phyloP scores from a whole-genome alignment of 2,113 vertebrate genomes.

The Ceuthmochares aereus region DNA sequence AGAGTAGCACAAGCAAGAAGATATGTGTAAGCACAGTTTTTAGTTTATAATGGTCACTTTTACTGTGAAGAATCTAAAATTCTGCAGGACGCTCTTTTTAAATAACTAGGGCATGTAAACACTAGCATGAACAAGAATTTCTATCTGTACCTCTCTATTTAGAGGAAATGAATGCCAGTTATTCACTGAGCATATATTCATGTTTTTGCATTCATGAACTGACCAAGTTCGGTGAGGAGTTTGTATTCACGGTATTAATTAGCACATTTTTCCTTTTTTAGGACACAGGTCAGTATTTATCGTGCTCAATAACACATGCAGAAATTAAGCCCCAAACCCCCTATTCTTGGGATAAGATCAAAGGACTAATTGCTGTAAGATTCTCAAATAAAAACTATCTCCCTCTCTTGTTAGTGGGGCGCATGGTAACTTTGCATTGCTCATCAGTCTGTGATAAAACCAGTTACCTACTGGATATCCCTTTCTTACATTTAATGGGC shows the following conservation, averaged over 20 bases:
- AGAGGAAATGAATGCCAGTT: conserved; percentile 62
- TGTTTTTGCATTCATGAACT: conserved; percentile 1
- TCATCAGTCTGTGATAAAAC: not conserved
- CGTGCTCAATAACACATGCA: not conserved
- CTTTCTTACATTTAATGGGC: not conserved
- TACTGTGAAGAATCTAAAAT: conserved; percentile 47
- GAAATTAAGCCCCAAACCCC: not conserved
- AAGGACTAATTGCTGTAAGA: not conserved
- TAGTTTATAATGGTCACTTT: conserved; percentile 8
- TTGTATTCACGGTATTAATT: conserved; percentile 27
- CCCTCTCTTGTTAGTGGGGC: not conserved
- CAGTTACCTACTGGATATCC: not conserved
- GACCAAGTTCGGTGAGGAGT: not conserved
- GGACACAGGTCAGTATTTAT: not conserved
- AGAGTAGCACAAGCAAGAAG: not conserved
- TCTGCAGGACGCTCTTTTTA: conserved; percentile 31
- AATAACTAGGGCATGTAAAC: conserved; percentile 71
- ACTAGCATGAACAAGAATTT: conserved; percentile 19
- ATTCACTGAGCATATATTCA: conserved; percentile 37
- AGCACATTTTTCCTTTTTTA: conserved; percentile 16
- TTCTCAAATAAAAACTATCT: not conserved
- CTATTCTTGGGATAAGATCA: not conserved
- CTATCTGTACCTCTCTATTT: conserved; percentile 60
- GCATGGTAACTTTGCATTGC: not conserved
- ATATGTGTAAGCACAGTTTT: not conserved